Conservation (phyloP, 2,113 vertebrate species). For the Melanerpes aurifrons region DNA sequence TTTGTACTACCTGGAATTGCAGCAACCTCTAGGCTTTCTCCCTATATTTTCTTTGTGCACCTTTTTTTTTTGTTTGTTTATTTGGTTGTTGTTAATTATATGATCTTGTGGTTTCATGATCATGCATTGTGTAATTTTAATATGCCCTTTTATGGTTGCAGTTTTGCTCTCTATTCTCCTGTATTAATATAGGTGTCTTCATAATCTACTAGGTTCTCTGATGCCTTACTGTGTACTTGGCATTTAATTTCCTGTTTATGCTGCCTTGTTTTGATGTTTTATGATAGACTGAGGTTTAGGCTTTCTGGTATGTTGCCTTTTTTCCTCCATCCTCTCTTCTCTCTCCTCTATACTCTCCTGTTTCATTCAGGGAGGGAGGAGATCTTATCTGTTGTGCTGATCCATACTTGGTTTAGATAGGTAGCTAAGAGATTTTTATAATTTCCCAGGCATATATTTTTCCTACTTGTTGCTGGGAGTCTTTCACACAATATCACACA, state of each 20-base stretch:
- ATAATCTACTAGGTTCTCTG: background rate
- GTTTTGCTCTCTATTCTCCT: background rate
- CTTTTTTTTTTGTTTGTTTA: background rate
- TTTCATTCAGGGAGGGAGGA: background rate
- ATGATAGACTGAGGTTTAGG: background rate
- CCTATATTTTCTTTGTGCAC: background rate
- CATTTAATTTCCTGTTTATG: slow-evolving; percentile 61
- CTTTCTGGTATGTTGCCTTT: background rate
- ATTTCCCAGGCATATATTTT: background rate
- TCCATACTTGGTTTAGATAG: background rate
- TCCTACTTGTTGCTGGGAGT: background rate
- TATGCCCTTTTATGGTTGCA: background rate
- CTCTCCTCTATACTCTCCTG: background rate
- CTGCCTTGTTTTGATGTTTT: background rate
- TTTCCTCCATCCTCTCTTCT: background rate
- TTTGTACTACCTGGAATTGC: background rate
- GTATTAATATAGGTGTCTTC: slow-evolving; percentile 1
- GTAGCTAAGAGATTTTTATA: background rate
- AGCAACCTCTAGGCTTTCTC: background rate
- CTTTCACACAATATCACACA: background rate
- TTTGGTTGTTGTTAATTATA: background rate
- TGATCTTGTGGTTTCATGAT: background rate
- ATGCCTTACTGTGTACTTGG: background rate
- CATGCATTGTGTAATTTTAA: background rate
- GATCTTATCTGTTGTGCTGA: background rate